Evolutionary conservation across 2,888 invertebrate genomes (phyloP).

Genomic region (Mythimna loreyi): DNA sequence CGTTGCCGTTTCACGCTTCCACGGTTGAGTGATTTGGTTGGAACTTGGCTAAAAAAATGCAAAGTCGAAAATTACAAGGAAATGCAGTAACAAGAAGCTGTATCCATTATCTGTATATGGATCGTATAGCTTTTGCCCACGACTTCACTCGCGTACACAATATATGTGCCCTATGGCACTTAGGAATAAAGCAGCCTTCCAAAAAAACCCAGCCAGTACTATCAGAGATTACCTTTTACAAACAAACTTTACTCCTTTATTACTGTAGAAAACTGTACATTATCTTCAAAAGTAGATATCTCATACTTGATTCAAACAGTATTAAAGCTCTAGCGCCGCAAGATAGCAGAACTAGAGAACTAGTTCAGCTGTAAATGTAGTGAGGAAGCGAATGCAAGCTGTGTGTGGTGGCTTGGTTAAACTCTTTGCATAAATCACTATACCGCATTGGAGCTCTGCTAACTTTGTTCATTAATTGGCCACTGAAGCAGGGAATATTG

Average conservation of each 20-base stretch:
- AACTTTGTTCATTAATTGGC: conserved; percentile 75
- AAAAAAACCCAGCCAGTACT: no score
- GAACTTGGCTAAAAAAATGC: no score
- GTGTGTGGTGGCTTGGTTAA: conserved; percentile 54
- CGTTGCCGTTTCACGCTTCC: no score
- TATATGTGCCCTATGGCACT: no score
- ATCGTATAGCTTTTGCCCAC: no score
- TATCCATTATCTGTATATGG: not conserved
- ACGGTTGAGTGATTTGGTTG: no score
- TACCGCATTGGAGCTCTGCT: conserved; percentile 63
- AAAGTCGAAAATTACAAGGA: no score
- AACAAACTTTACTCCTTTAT: no score
- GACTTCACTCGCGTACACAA: no score
- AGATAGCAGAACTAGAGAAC: conserved; percentile 38
- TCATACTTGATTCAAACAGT: conserved; percentile 2
- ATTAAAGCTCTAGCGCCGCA: conserved; percentile 23
- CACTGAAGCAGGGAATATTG: conserved; percentile 63
- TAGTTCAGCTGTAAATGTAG: conserved; percentile 55
- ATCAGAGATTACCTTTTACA: no score
- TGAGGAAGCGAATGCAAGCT: conserved; percentile 61
- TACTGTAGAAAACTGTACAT: not conserved
- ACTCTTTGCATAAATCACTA: conserved; percentile 74
- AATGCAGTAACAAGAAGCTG: no score
- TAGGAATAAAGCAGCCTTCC: no score
- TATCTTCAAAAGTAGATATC: not conserved